Base-by-base conservation (phyloP, 2,797 vertebrate species). In the Coreius guichenoti region DNA sequence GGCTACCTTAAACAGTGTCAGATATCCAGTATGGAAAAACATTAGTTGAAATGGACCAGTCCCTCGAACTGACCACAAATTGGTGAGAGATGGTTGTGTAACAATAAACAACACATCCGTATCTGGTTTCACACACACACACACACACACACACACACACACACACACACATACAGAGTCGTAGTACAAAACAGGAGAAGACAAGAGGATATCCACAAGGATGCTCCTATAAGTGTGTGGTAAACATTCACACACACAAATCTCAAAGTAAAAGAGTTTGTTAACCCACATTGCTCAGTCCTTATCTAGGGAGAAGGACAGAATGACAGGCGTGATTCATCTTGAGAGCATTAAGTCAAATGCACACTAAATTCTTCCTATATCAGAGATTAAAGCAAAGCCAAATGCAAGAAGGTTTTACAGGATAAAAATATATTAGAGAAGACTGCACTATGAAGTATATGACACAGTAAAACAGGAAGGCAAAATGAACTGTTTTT, bases 121-220 rank as follows among this genome's bases (percentile, higher is more conserved):
- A 81, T 88, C 80, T 85, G 83, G 67, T 82, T 85, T 72, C 79
- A 36, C 70, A 70, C 81, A 61, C 47, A 87, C 45, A 63, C 23
- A 5, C 56, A 61, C 23, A n/a, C 54, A n/a, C 56, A 58, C 56
- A 13, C 21, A 21, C 54, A 56, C 51, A 54, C 51, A 54, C 19
- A 13, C 0, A 13, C 11, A 54, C 61, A 74, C 68, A 58, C 84
- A 90, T 33, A 89, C 68, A 82, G 79, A 74, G 39, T 47, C 9
- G 68, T 88, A 81, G 67, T 85, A 80, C 76, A 88, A 90, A 87
- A 91, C 89, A 88, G 87, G 89, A 92, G 89, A 83, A 91, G 89
- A 89, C 91, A 91, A 89, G 87, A 91, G 92, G 91, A 94, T 91
- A 88, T 93, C 92, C 93, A 93, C 84, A 88, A 91, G 93, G 93